Evolutionary conservation across 2,113 vertebrate genomes (phyloP).

Genomic region (Isurus oxyrinchus): DNA sequence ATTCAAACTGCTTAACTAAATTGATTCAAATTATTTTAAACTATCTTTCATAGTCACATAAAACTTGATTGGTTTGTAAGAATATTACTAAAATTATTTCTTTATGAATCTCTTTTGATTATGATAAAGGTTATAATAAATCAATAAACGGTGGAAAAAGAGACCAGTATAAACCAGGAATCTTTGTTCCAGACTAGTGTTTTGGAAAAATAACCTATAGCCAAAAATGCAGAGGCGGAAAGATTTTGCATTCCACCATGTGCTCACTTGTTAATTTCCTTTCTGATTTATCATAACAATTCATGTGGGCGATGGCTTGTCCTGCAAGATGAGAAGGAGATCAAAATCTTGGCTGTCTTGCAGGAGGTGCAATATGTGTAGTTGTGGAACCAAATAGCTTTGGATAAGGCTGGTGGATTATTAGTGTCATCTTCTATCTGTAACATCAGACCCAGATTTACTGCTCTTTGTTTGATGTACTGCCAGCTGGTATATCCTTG

Average conservation of each 20-base stretch:
- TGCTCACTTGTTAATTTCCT: background rate
- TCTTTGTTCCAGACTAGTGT: background rate
- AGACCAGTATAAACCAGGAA: background rate
- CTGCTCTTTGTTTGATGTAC: background rate
- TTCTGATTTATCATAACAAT: background rate
- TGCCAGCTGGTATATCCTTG: background rate
- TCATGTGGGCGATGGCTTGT: background rate
- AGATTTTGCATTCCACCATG: background rate
- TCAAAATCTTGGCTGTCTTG: background rate
- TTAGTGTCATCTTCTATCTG: background rate
- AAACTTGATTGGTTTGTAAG: background rate
- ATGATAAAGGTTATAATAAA: background rate
- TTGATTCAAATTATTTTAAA: background rate
- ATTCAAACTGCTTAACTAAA: background rate
- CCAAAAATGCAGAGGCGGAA: background rate
- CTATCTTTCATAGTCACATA: background rate
- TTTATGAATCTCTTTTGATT: background rate
- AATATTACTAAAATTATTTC: background rate
- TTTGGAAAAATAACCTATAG: background rate
- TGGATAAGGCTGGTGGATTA: background rate
- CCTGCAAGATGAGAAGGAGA: background rate
- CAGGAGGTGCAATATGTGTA: background rate
- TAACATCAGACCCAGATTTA: background rate
- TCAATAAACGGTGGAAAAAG: background rate
- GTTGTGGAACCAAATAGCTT: background rate